Percentiles rank a stretch among this genome's conserved stretches.
Evolutionary conservation across 1,140 invertebrate species (phyloP).

Genomic region (Drosophila bocki): DNA sequence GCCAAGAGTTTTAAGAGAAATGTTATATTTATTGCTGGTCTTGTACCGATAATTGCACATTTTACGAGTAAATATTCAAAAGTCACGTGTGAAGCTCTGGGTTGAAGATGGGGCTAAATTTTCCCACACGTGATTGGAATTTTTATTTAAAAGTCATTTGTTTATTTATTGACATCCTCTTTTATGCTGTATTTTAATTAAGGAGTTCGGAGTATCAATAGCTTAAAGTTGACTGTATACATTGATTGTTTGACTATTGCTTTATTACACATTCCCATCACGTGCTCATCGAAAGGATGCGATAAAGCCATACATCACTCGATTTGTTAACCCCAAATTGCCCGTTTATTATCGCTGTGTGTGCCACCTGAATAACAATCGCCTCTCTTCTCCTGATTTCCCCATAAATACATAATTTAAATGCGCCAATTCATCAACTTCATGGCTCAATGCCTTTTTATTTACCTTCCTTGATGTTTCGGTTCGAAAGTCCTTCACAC

Average conservation of each 20-base stretch:
- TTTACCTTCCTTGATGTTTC: conserved; percentile 46
- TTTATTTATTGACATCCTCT: not conserved
- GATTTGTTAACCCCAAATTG: conserved; percentile 61
- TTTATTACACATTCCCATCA: conserved; percentile 22
- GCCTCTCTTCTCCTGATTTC: not conserved
- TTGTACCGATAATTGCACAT: conserved; percentile 14
- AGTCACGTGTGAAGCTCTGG: conserved; percentile 23
- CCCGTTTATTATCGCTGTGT: conserved; percentile 49
- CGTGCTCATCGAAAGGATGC: conserved; percentile 37
- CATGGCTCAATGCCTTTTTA: conserved; percentile 58
- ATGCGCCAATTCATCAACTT: conserved; percentile 58
- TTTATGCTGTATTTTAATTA: conserved; percentile 8
- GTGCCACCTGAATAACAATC: conserved; percentile 47
- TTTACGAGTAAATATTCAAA: conserved; percentile 1
- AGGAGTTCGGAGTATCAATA: conserved; percentile 1
- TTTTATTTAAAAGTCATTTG: not conserved
- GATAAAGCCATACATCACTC: conserved; percentile 43
- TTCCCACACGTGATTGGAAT: conserved; percentile 25
- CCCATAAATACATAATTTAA: conserved; percentile 57
- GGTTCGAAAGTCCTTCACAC: conserved; percentile 25
- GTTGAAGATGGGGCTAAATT: conserved; percentile 7
- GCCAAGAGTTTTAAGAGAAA: not conserved
- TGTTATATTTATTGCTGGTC: not conserved
- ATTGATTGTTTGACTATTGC: conserved; percentile 21
- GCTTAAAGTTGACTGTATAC: not conserved